These are phyloP conservation scores for Glossophaga mutica DNA, from an alignment of 2,797 vertebrate genomes.

Conservation along the genomic window DNA sequence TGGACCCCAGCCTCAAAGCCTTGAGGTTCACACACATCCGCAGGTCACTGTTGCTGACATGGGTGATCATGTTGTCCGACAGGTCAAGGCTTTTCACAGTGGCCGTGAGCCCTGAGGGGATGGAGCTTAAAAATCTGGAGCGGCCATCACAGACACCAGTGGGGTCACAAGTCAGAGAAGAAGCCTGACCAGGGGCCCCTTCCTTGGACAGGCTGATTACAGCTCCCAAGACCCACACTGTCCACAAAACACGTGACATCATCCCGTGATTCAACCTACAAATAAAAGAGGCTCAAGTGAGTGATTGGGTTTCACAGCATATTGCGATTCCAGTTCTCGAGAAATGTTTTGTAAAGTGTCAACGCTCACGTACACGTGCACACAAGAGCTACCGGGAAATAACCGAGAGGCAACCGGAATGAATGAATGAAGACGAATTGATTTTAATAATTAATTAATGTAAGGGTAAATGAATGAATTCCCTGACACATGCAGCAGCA, in stretches of 20 bases:
- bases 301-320: neutral
- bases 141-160: conserved; percentile 80
- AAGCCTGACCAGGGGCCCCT: neutral
- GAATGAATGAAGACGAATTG: neutral
- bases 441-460: neutral
- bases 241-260: conserved; percentile 59
- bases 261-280: conserved; percentile 51
- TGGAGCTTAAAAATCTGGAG: conserved; percentile 63
- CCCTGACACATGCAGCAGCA: neutral
- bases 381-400: neutral
- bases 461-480: neutral
- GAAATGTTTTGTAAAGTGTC: neutral
- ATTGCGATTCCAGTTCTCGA: neutral
- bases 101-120: conserved; percentile 76
- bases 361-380: no score
- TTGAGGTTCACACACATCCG: conserved; percentile 74
- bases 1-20: conserved; percentile 78
- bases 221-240: conserved; percentile 29
- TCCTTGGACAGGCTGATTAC: conserved; percentile 38
- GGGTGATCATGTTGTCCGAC: conserved; percentile 81
- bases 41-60: conserved; percentile 76
- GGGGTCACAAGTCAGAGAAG: conserved; percentile 74
- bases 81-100: conserved; percentile 78
- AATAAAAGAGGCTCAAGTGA: conserved; percentile 30
- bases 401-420: neutral